Evolutionary conservation across 2,797 vertebrate genomes (phyloP).

Genomic region (Macrochelys suwanniensis): DNA sequence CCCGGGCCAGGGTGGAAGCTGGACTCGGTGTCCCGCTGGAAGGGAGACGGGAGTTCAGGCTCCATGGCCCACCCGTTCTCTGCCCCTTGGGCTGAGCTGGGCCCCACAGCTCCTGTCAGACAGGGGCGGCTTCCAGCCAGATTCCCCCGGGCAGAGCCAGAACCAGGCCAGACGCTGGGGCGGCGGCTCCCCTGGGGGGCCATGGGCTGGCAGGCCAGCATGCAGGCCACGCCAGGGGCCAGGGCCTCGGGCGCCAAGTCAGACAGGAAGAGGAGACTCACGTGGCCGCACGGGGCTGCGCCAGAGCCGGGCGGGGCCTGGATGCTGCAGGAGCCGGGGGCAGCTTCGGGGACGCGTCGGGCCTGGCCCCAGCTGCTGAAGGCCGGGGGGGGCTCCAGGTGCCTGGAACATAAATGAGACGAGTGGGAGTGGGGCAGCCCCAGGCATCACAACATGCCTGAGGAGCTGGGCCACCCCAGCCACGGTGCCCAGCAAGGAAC

Average conservation of each 20-base stretch:
- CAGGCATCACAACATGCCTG: too few relatives aligned
- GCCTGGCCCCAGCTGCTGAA: neutral
- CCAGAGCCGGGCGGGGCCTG: accelerated
- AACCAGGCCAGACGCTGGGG: neutral
- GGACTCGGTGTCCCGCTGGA: neutral
- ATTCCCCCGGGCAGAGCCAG: neutral
- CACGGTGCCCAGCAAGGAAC: too few relatives aligned
- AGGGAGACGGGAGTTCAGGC: too few relatives aligned
- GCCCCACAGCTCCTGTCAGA: too few relatives aligned
- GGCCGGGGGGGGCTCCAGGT: neutral
- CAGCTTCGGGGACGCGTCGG: neutral
- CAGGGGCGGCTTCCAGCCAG: accelerated
- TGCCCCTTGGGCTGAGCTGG: neutral
- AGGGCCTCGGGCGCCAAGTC: too few relatives aligned
- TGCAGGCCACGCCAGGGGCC: too few relatives aligned
- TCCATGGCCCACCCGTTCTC: neutral
- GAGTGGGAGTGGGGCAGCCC: neutral
- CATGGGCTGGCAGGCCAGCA: neutral
- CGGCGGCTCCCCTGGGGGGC: neutral
- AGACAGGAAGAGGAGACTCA: accelerated
- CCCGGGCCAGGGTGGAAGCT: neutral
- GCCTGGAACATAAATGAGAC: neutral
- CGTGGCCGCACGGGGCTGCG: accelerated
- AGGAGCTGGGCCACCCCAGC: too few relatives aligned
- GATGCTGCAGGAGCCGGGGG: neutral